These are phyloP conservation scores for Lasioglossum pauxillum DNA, from an alignment of 2,888 invertebrate genomes.

Conservation along the genomic window DNA sequence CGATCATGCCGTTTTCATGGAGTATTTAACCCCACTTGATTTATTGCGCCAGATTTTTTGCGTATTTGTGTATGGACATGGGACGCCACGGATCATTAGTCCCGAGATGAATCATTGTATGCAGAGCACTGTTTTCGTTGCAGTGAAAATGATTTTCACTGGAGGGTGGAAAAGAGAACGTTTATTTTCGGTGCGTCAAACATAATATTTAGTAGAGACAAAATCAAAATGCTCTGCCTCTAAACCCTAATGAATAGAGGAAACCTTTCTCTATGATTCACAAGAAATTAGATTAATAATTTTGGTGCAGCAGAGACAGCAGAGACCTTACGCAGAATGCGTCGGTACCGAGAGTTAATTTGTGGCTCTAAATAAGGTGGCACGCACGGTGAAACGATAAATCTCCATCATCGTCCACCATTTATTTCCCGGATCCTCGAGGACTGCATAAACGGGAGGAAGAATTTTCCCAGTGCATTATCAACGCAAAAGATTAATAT, in stretches of 20 bases:
- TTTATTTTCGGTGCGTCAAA: not conserved
- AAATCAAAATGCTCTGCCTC: too few relatives aligned
- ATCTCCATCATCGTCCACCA: conserved; percentile 42
- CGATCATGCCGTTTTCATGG: conserved; percentile 53
- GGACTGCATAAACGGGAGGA: conserved; percentile 57
- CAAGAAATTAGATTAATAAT: not conserved
- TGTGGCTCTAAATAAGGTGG: conserved; percentile 2
- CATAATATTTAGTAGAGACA: not conserved
- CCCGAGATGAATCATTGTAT: conserved; percentile 2
- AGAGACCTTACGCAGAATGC: not conserved
- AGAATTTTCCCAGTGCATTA: conserved; percentile 67
- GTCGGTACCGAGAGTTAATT: not conserved
- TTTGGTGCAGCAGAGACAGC: not conserved
- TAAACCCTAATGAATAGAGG: not conserved
- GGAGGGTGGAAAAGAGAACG: not conserved
- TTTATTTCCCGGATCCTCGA: conserved; percentile 21
- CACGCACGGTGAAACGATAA: conserved; percentile 25
- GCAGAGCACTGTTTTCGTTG: not conserved
- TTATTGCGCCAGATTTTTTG: conserved; percentile 38
- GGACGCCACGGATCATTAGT: conserved; percentile 15
- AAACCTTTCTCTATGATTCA: not conserved
- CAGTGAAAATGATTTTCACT: not conserved
- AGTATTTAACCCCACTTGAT: conserved; percentile 60
- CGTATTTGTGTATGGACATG: conserved; percentile 17
- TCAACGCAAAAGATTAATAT: conserved; percentile 81